Conservation (phyloP, 2,888 invertebrate species). For the Lithophane socia region DNA sequence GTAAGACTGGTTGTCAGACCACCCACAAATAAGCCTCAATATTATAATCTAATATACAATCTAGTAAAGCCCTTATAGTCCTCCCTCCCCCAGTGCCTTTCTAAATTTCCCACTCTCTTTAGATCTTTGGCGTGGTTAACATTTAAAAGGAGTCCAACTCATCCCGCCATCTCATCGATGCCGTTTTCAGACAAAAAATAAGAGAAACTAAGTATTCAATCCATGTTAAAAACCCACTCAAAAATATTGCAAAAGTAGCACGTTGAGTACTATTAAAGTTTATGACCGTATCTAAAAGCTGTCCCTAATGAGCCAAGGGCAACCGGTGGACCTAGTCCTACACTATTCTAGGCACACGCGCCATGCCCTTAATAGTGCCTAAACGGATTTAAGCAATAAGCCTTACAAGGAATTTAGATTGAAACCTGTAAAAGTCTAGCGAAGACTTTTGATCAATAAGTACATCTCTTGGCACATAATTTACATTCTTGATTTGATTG, state of each 20-base stretch:
- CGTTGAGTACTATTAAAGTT: constrained; percentile 58
- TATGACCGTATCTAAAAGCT: constrained; percentile 71
- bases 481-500: constrained; percentile 2
- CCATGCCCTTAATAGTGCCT: constrained; percentile 73
- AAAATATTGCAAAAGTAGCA: constrained; percentile 57
- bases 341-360: constrained; percentile 59
- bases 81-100: neutral
- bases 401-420: constrained; percentile 64
- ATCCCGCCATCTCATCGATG: neutral
- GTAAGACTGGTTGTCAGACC: no score
- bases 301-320: constrained; percentile 76
- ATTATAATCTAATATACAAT: no score
- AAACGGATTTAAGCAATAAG: constrained; percentile 76
- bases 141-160: neutral
- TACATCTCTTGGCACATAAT: constrained; percentile 30
- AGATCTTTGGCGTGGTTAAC: neutral
- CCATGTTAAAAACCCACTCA: constrained; percentile 16
- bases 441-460: constrained; percentile 42
- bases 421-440: constrained; percentile 36
- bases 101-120: no score
- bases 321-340: constrained; percentile 71
- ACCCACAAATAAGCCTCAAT: no score
- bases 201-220: neutral
- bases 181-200: neutral
- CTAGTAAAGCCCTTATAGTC: no score